These are phyloP conservation scores for Athene cunicularia DNA, from an alignment of 2,113 vertebrate genomes.

Conservation along the genomic window DNA sequence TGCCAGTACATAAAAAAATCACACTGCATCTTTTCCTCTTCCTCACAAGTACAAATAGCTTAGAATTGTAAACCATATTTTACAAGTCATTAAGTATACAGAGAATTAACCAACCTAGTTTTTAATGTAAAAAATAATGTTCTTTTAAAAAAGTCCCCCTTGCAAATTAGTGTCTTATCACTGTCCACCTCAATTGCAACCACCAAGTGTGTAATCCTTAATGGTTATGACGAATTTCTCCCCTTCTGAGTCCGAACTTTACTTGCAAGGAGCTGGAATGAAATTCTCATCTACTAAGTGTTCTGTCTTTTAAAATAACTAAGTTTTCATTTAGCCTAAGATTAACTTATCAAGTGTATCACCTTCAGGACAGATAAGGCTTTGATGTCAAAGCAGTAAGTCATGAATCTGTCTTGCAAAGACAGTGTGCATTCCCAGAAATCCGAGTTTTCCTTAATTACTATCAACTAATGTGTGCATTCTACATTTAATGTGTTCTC, in stretches of 20 bases:
- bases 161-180: background rate
- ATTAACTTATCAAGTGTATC: background rate
- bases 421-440: background rate
- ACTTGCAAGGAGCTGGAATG: background rate
- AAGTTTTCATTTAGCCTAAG: background rate
- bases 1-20: background rate
- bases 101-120: background rate
- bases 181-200: background rate
- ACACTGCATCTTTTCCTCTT: background rate
- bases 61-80: background rate
- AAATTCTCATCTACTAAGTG: background rate
- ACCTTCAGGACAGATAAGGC: background rate
- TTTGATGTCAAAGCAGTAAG: slow-evolving; percentile 15
- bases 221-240: background rate
- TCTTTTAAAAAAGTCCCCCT: background rate
- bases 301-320: background rate
- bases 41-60: background rate
- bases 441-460: background rate
- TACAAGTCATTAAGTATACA: background rate
- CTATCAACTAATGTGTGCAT: background rate
- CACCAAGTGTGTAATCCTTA: background rate
- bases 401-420: background rate
- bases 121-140: background rate
- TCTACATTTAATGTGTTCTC: background rate
- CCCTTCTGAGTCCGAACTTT: background rate